Evolutionary conservation across 2,113 vertebrate genomes (phyloP).

Genomic region (Ceyx margarethae): DNA sequence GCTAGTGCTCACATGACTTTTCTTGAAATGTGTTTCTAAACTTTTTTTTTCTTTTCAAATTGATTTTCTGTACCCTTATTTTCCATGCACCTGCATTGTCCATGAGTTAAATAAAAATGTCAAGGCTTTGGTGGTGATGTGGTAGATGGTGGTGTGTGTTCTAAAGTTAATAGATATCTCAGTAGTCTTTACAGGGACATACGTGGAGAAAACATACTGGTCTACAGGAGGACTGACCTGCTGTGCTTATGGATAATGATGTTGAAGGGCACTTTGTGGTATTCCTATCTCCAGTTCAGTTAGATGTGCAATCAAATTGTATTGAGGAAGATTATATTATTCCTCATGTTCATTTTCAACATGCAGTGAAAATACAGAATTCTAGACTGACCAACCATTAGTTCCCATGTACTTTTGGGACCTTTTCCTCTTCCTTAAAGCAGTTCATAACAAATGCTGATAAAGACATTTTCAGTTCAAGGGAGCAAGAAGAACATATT

Average conservation of each 20-base stretch:
- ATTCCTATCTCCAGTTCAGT: neutral
- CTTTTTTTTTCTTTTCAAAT: neutral
- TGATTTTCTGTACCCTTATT: conserved; percentile 19
- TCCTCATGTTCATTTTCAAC: neutral
- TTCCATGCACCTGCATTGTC: neutral
- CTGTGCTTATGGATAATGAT: neutral
- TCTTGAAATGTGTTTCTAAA: conserved; percentile 25
- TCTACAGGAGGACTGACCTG: neutral
- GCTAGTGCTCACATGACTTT: conserved; percentile 18
- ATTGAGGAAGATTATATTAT: neutral
- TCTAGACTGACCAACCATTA: neutral
- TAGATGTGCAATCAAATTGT: neutral
- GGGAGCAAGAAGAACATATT: neutral
- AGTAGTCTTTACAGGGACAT: neutral
- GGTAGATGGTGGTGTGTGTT: conserved; percentile 10
- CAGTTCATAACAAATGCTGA: neutral
- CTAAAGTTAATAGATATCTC: neutral
- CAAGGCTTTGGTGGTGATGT: neutral
- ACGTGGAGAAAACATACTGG: neutral
- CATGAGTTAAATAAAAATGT: neutral
- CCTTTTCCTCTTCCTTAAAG: neutral
- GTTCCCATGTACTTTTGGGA: neutral
- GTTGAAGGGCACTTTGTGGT: neutral
- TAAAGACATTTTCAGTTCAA: neutral
- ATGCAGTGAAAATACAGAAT: neutral